These are phyloP conservation scores for Ylistrum balloti DNA, from an alignment of 1,140 invertebrate genomes.

Conservation along the genomic window DNA sequence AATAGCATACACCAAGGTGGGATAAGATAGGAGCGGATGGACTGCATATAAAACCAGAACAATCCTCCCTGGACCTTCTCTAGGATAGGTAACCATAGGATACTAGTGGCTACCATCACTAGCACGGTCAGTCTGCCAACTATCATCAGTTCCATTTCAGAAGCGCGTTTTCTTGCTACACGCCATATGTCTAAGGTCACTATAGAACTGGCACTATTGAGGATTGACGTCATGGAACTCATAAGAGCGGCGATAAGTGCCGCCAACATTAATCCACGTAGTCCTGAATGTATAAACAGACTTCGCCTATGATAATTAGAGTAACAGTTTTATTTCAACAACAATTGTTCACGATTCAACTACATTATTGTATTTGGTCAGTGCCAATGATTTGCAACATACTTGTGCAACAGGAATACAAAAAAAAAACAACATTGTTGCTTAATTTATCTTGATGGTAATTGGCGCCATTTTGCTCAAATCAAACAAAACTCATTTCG, in stretches of 20 bases:
- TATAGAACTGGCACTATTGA: slow-evolving; percentile 84
- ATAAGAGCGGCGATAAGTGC: slow-evolving; percentile 84
- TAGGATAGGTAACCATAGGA: slow-evolving; percentile 84
- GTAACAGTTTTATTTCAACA: too few species aligned
- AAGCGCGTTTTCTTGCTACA: slow-evolving; percentile 80
- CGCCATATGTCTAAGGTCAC: slow-evolving; percentile 84
- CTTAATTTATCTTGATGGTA: too few species aligned
- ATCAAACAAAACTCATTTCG: too few species aligned
- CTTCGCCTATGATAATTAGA: too few species aligned
- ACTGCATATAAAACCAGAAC: slow-evolving; percentile 84
- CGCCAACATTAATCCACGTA: slow-evolving; percentile 83
- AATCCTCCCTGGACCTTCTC: slow-evolving; percentile 82
- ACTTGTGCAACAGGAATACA: too few species aligned
- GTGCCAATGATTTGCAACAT: too few species aligned
- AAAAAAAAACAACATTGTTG: too few species aligned
- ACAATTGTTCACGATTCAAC: too few species aligned
- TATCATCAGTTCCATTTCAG: slow-evolving; percentile 82
- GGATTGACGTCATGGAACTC: slow-evolving; percentile 84
- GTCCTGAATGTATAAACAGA: not conserved
- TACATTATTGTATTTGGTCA: too few species aligned
- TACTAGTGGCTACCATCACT: slow-evolving; percentile 83
- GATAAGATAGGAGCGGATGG: slow-evolving; percentile 83
- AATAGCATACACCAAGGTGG: slow-evolving; percentile 84
- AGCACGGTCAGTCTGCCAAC: slow-evolving; percentile 83
- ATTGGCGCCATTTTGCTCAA: too few species aligned